Evolutionary conservation across 2,797 vertebrate species (phyloP), one percentile per base, ranked within the genome.

Genomic region (Staurois parvus): DNA sequence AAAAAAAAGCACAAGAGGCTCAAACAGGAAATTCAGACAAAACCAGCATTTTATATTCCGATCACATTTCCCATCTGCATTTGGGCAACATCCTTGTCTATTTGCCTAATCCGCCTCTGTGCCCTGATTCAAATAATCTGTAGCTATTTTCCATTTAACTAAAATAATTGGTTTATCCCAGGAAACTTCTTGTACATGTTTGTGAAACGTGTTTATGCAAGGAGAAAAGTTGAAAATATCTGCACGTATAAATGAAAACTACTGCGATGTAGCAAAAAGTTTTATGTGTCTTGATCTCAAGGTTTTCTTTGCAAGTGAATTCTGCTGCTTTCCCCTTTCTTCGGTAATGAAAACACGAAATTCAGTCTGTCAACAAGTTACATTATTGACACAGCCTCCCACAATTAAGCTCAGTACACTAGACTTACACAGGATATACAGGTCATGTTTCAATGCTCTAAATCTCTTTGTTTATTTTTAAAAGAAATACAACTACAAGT

Each of bases 1-100:
- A 48, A 59, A 45, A 77, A 72, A 85, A 73, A 78, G 74, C 74
- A 86, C 85, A 78, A 72, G 74, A 66, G 40, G 29, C 75, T 86
- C n/a, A 26, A 77, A 77, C 84, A 86, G 80, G 85, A 86, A 86
- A 86, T 68, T 32, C 74, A 86, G 81, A 86, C 85, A 86, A 83
- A 86, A 83, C 67, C 74, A 28, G 85, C 32, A 52, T 52, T 86
- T 86, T 72, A 83, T 78, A 86, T 86, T 82, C 85, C 56, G 56
- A 62, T 82, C 84, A 86, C 84, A 82, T 78, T 77, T 68, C 30
- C 79, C 67, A 29, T 77, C 67, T 77, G 73, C 29, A 86, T 85
- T 86, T 81, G 76, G 79, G 72, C 66, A 86, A 74, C 84, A 77
- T 86, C 78, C 79, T 86, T 67, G 67, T 86, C 80, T 86, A 86